These are phyloP conservation scores for Xiphydria camelus DNA, from an alignment of 2,888 invertebrate genomes.

Conservation along the genomic window DNA sequence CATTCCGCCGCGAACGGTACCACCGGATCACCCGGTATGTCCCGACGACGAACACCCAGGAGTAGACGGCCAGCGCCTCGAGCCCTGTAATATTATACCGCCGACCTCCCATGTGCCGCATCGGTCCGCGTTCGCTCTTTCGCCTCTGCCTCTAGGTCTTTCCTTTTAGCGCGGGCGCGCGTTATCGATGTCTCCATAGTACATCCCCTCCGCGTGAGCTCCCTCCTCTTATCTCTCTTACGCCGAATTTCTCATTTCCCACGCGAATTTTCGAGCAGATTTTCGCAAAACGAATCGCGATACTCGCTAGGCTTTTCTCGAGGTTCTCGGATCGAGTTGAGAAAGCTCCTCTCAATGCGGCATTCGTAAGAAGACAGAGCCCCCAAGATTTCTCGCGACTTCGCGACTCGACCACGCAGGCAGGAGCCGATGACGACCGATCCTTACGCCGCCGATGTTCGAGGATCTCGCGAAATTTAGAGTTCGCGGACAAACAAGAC, in stretches of 20 bases:
- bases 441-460: too few species aligned
- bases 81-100: slow-evolving; percentile 53
- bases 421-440: too few species aligned
- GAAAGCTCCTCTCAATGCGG: too few species aligned
- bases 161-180: background rate
- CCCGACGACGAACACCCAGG: slow-evolving; percentile 41
- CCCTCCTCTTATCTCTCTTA: slow-evolving; percentile 3
- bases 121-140: slow-evolving; percentile 16
- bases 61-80: slow-evolving; percentile 39
- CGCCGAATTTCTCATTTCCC: slow-evolving; percentile 8
- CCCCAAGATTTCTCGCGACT: too few species aligned
- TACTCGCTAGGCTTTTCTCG: too few species aligned
- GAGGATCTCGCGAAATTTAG: too few species aligned
- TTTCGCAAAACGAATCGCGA: too few species aligned
- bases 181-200: slow-evolving; percentile 1
- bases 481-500: too few species aligned
- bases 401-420: too few species aligned
- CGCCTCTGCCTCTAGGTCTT: background rate
- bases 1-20: slow-evolving; percentile 24
- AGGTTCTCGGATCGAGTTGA: too few species aligned
- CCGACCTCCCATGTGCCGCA: slow-evolving; percentile 33
- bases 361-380: too few species aligned
- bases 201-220: background rate
- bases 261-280: too few species aligned
- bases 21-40: slow-evolving; percentile 42